Conservation (phyloP, 2,113 vertebrate genomes). For the Rhinoderma darwinii region DNA sequence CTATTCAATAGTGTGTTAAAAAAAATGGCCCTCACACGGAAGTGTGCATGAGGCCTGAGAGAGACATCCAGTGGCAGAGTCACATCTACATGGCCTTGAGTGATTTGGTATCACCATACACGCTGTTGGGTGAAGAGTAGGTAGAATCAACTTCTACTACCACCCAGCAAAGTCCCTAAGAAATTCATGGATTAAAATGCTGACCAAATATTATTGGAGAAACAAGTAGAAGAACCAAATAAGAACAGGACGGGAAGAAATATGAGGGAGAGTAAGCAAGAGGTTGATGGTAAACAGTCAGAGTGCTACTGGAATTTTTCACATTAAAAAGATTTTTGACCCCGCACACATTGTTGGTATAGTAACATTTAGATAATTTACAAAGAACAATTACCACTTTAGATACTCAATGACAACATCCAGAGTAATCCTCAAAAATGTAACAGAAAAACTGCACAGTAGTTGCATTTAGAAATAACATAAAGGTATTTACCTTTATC, state of each 20-base stretch:
- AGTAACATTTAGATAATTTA: background rate
- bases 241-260: background rate
- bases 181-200: background rate
- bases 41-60: too few species aligned
- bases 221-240: background rate
- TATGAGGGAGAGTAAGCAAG: background rate
- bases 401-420: background rate
- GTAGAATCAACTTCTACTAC: background rate
- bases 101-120: background rate
- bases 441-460: background rate
- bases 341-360: background rate
- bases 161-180: background rate
- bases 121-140: background rate
- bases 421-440: background rate
- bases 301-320: background rate
- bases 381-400: background rate
- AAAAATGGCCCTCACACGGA: too few species aligned
- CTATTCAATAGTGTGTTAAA: too few species aligned
- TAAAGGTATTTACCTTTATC: slow-evolving; percentile 93
- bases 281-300: background rate
- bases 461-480: background rate
- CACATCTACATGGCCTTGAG: background rate
- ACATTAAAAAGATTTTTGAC: background rate
- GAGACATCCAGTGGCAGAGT: background rate
- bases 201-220: background rate